phyloP scores from a whole-genome alignment of 2,797 vertebrate species.

The Allobates femoralis region DNA sequence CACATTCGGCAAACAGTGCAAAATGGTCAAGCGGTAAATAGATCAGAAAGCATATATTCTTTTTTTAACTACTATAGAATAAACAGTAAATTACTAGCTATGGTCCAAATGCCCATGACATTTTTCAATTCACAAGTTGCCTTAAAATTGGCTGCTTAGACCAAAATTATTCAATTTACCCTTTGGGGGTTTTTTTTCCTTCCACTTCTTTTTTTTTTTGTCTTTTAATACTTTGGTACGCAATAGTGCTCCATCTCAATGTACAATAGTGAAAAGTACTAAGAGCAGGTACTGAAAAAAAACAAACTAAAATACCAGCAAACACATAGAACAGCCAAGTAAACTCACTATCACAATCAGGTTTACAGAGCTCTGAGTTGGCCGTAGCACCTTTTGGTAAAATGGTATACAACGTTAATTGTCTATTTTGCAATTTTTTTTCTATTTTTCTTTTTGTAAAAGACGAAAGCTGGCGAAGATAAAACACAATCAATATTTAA shows the following conservation, averaged over 20 bases:
- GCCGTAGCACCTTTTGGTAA: conserved; percentile 73
- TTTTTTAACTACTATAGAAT: conserved; percentile 43
- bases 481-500: conserved; percentile 66
- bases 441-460: conserved; percentile 58
- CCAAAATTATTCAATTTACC: conserved; percentile 72
- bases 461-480: conserved; percentile 68
- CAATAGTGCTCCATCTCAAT: conserved; percentile 79
- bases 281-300: conserved; percentile 69
- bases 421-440: conserved; percentile 71
- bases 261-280: conserved; percentile 73
- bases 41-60: conserved; percentile 27
- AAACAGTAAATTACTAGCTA: conserved; percentile 51
- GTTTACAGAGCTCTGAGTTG: conserved; percentile 74
- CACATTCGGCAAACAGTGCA: conserved; percentile 44
- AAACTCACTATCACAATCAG: conserved; percentile 71
- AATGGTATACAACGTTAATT: conserved; percentile 69
- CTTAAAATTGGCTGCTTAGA: conserved; percentile 69
- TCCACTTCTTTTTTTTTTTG: conserved; percentile 17
- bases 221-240: conserved; percentile 81
- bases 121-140: conserved; percentile 65
- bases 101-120: conserved; percentile 33
- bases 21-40: conserved; percentile 50
- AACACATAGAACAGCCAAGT: conserved; percentile 74
- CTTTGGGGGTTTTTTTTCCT: conserved; percentile 71
- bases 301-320: conserved; percentile 70